Percentiles rank a stretch among this genome's conserved stretches.
phyloP scores from a whole-genome alignment of 2,888 invertebrate genomes.

The Pseudococcus longispinus region DNA sequence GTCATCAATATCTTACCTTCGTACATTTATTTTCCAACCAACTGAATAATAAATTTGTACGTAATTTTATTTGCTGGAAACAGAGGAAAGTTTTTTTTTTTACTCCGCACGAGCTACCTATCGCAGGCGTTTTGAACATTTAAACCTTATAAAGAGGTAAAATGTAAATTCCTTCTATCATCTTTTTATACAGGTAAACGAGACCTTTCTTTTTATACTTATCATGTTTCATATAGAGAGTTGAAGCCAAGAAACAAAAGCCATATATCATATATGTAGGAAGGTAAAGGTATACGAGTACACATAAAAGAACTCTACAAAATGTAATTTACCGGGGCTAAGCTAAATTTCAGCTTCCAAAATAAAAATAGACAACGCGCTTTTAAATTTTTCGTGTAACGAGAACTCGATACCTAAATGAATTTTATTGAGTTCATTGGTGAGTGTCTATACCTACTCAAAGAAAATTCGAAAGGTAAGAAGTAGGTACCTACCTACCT shows the following conservation, averaged over 20 bases:
- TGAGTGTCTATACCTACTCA: too few species aligned
- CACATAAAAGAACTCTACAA: background rate
- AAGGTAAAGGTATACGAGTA: background rate
- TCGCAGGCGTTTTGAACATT: background rate
- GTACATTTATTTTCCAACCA: background rate
- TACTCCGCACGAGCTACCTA: background rate
- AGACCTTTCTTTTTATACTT: background rate
- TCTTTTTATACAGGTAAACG: background rate
- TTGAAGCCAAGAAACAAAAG: slow-evolving; percentile 6
- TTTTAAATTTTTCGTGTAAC: background rate
- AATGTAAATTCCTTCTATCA: background rate
- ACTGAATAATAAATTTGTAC: background rate
- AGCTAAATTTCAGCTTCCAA: background rate
- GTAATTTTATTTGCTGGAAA: background rate
- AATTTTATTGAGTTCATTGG: background rate
- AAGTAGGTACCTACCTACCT: too few species aligned
- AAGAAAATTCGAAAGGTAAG: too few species aligned
- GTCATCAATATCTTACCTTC: background rate
- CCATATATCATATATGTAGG: background rate
- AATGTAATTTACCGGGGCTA: background rate
- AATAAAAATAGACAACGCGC: background rate
- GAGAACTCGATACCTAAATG: background rate
- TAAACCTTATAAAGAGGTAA: background rate
- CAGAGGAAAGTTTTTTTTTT: background rate
- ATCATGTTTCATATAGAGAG: background rate